These are phyloP conservation scores for Pilophorus perplexus DNA, from an alignment of 2,888 invertebrate species.

Conservation along the genomic window DNA sequence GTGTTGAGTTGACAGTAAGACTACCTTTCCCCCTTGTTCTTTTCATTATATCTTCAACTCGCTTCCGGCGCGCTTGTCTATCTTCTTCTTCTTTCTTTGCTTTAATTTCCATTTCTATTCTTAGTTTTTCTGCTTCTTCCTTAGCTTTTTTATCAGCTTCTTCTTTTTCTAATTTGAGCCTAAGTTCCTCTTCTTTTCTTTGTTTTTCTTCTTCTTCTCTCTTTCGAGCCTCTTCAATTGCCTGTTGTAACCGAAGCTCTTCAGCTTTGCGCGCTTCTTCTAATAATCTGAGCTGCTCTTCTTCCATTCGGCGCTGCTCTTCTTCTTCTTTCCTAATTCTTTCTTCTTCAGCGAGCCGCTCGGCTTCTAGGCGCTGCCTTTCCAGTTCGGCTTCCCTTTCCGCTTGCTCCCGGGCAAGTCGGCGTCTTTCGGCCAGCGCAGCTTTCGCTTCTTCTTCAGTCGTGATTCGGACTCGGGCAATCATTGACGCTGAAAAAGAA, in stretches of 20 bases:
- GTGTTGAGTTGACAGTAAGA: slow-evolving; percentile 53
- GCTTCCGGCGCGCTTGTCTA: slow-evolving; percentile 78
- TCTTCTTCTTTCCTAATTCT: slow-evolving; percentile 75
- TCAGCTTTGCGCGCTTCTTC: slow-evolving; percentile 78
- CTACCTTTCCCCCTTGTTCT: slow-evolving; percentile 67
- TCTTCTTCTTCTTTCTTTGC: slow-evolving; percentile 85
- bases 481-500: slow-evolving; percentile 60
- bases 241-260: slow-evolving; percentile 79
- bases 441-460: slow-evolving; percentile 93
- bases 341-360: slow-evolving; percentile 70
- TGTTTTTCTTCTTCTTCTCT: slow-evolving; percentile 75
- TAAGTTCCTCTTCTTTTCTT: slow-evolving; percentile 64
- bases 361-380: slow-evolving; percentile 66
- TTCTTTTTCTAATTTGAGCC: slow-evolving; percentile 65
- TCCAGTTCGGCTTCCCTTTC: slow-evolving; percentile 87
- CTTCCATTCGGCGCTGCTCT: slow-evolving; percentile 74
- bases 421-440: slow-evolving; percentile 83
- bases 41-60: slow-evolving; percentile 90
- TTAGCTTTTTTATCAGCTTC: slow-evolving; percentile 76
- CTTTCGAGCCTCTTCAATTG: slow-evolving; percentile 75
- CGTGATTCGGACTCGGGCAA: slow-evolving; percentile 70
- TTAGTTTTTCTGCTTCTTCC: slow-evolving; percentile 79
- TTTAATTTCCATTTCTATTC: slow-evolving; percentile 78
- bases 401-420: slow-evolving; percentile 85
- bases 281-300: slow-evolving; percentile 73